phyloP scores from a whole-genome alignment of 2,888 invertebrate genomes.

The Xanthorhoe spadicearia region DNA sequence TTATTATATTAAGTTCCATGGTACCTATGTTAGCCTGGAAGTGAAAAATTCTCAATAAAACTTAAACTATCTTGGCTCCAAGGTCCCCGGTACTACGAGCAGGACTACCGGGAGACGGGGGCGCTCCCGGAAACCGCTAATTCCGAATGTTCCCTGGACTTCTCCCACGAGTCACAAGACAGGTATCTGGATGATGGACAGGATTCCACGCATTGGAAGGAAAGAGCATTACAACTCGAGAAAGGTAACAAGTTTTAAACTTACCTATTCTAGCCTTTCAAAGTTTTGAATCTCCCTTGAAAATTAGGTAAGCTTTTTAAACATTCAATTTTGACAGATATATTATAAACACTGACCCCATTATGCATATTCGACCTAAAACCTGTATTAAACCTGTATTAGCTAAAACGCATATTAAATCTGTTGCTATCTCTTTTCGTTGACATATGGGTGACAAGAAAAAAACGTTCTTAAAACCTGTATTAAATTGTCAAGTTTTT shows the following conservation, averaged over 20 bases:
- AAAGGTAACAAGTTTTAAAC: conserved; percentile 70
- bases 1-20: too few species aligned
- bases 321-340: too few species aligned
- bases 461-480: too few species aligned
- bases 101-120: conserved; percentile 65
- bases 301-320: background rate
- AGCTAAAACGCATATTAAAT: too few species aligned
- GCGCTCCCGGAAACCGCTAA: conserved; percentile 61
- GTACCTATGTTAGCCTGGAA: too few species aligned
- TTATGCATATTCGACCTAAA: too few species aligned
- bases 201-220: conserved; percentile 81
- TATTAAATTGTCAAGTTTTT: too few species aligned
- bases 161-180: conserved; percentile 73
- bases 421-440: too few species aligned
- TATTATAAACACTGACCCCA: too few species aligned
- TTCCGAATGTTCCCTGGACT: conserved; percentile 76
- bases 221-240: conserved; percentile 86
- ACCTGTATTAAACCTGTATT: too few species aligned
- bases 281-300: background rate
- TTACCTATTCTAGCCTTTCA: too few species aligned
- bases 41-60: background rate
- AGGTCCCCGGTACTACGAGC: conserved; percentile 72
- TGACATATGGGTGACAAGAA: too few species aligned
- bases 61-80: background rate
- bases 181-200: conserved; percentile 64